These are phyloP conservation scores for Caradrina clavipalpis DNA, from an alignment of 2,888 invertebrate species.

Conservation along the genomic window DNA sequence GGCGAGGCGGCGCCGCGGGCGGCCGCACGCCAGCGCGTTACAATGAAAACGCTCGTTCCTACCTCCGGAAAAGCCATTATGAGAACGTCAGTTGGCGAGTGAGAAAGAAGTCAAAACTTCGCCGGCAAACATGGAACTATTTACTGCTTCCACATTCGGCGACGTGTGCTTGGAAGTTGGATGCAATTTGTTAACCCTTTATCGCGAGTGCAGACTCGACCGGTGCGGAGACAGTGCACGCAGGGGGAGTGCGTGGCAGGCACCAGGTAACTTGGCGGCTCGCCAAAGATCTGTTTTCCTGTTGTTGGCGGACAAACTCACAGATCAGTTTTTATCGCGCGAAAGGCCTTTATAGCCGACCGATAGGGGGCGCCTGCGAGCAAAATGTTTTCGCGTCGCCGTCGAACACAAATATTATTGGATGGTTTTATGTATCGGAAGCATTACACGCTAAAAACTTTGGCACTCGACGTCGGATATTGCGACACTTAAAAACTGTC, in stretches of 20 bases:
- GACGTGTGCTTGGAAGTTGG: constrained; percentile 86
- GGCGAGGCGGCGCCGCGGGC: constrained; percentile 69
- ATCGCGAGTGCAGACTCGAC: constrained; percentile 78
- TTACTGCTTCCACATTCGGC: constrained; percentile 86
- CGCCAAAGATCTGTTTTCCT: constrained; percentile 90
- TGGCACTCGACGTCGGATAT: constrained; percentile 80
- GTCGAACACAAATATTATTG: constrained; percentile 88
- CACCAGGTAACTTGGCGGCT: constrained; percentile 87
- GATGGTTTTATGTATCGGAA: constrained; percentile 90
- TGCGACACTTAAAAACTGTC: constrained; percentile 78
- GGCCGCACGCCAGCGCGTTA: constrained; percentile 70
- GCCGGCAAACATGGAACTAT: constrained; percentile 86
- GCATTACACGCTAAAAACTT: constrained; percentile 89
- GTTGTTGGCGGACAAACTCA: constrained; percentile 88
- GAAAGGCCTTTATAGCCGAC: constrained; percentile 90
- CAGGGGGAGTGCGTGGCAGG: constrained; percentile 64
- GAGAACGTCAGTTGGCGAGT: constrained; percentile 83
- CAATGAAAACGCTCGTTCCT: constrained; percentile 74
- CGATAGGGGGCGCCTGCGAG: constrained; percentile 83
- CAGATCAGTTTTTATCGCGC: constrained; percentile 91
- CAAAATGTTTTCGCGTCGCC: constrained; percentile 87
- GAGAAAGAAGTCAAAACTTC: constrained; percentile 88
- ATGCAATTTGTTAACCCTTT: constrained; percentile 89
- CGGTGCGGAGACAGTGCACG: constrained; percentile 65
- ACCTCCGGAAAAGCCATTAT: constrained; percentile 81